Base-by-base conservation (phyloP, 2,113 vertebrate genomes). In the Alouatta palliata region DNA sequence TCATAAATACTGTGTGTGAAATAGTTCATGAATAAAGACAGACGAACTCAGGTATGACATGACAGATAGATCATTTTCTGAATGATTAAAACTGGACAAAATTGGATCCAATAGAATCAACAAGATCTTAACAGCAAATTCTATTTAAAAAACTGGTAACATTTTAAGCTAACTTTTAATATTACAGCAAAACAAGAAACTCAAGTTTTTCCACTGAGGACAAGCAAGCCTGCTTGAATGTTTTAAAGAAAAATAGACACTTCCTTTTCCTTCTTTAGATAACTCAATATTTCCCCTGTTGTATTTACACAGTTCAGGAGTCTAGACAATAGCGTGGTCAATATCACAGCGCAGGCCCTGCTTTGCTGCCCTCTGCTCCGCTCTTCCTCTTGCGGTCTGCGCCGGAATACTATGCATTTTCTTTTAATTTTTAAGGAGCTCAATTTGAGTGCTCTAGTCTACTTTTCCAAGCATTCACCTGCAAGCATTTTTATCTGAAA, bases 401-500 rank as follows among this genome's bases (percentile, higher is more conserved):
- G 20, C 54, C 7, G 0, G 77, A 87, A 23, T 64, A 0, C 0
- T 66, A 5, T 56, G 49, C 68, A 70, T 92, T 98, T 97, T 97
- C 93, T 96, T 98, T 98, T 98, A 82, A 91, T 96, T 96, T 76
- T 97, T 87, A 96, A 97, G 91, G 7, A 92, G 73, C 85, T 95
- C 64, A 96, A 81, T 80, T 93, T 86, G 85, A 92, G 93, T 87
- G 88, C 88, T 80, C 85, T 30, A 40, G 80, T 86, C 96, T 97
- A 16, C 0, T 27, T 97, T 70, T 90, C 87, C 0, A 0, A 87
- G 92, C 97, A 83, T 79, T 97, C 32, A 66, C 94, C 97, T 97
- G 54, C 52, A 93, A 97, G 91, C 75, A 64, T 98, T 98, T 98
- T 98, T 91, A 94, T 97, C 88, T 23, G 92, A 92, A 97, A 97